Evolutionary conservation across 2,888 invertebrate genomes (phyloP).

Genomic region (Heliconius ethilla): DNA sequence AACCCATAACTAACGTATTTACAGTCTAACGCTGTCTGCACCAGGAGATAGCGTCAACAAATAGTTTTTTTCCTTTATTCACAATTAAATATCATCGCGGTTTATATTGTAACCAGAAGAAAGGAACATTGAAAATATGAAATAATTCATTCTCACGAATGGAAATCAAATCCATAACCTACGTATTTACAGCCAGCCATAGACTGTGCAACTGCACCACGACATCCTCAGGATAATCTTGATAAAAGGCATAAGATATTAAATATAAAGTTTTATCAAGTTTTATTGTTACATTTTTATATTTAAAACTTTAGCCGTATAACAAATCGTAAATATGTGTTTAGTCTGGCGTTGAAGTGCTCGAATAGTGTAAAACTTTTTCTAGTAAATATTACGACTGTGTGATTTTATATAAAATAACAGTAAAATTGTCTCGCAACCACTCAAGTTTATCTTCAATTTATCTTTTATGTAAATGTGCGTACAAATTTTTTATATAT

Average conservation of each 20-base stretch:
- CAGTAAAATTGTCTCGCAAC: not conserved
- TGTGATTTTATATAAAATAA: not conserved
- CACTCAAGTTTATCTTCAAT: not conserved
- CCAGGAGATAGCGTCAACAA: no score
- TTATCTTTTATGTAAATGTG: not conserved
- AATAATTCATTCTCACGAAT: no score
- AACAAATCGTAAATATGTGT: conserved; percentile 20
- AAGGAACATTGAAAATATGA: no score
- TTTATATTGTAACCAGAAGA: no score
- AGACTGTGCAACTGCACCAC: no score
- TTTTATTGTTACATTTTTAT: conserved; percentile 13
- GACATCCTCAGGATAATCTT: not conserved
- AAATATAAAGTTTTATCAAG: conserved; percentile 2
- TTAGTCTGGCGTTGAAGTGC: conserved; percentile 21
- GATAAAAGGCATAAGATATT: not conserved
- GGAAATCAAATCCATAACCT: no score
- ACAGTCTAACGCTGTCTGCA: no score
- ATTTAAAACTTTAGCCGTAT: conserved; percentile 16
- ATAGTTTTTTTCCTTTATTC: no score
- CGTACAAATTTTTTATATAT: not conserved
- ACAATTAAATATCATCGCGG: no score
- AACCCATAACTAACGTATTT: no score
- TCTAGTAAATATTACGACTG: not conserved
- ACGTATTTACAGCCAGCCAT: no score
- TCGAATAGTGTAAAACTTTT: conserved; percentile 16